Evolutionary conservation across 2,888 invertebrate species (phyloP), one percentile per base, ranked within the genome.

Genomic region (Yponomeuta evonymella): DNA sequence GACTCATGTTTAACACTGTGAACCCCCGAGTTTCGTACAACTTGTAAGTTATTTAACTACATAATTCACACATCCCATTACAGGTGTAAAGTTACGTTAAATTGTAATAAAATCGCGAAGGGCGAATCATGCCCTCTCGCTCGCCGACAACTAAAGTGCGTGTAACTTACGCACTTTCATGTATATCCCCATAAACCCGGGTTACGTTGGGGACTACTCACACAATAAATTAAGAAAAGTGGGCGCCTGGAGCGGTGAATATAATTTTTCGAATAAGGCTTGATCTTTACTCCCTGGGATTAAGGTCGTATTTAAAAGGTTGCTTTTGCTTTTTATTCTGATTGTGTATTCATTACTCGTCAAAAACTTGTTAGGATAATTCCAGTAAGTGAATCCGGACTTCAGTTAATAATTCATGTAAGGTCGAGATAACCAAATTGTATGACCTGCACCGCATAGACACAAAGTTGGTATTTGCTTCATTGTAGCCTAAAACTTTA

Each of bases 71-170:
- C 72, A 72, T 73, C 71, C 73, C 71, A 73, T 74, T 75, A 74
- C 73, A 74, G 73, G 74, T 74, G 75, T 74, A 71, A 75, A 74
- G 74, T 72, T 72, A 73, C 73, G 73, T 74, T 75, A 74, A 74
- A 73, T 74, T 74, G 74, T 74, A 75, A 75, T 75, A 75, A 75
- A 75, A 75, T 72, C 70, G 70, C 64, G 72, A 73, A 71, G 71
- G 36, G 71, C 73, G 70, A 72, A 73, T 74, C 71, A 73, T 75
- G 71, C 73, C 69, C 72, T 71, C 72, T 70, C 51, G 51, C 51
- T 58, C 51, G 51, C 15, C 15, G 51, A 58, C 51, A 58, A 71
- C 66, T 69, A 51, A 63, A 65, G 69, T 71, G 65, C 72, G 70
- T 69, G 72, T 71, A 65, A 71, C 69, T 73, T 71, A 71, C 71